Evolutionary conservation across 2,113 vertebrate genomes (phyloP).

Genomic region (Oenanthe oenanthe): DNA sequence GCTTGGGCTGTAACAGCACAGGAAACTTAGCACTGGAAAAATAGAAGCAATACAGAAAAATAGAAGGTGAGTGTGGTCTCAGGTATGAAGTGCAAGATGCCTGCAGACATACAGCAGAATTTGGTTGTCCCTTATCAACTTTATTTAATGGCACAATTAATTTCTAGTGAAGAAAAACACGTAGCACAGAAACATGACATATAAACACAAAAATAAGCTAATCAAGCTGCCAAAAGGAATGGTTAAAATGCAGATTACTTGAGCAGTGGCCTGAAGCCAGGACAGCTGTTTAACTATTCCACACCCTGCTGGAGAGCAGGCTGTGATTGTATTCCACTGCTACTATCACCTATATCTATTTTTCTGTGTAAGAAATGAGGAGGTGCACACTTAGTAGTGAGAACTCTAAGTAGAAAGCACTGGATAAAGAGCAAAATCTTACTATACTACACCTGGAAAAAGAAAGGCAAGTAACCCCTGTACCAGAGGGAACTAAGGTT

Average conservation of each 20-base stretch:
- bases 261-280: not conserved
- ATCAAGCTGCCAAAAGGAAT: not conserved
- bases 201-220: not conserved
- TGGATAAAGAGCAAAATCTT: not conserved
- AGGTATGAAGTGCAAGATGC: not conserved
- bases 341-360: not conserved
- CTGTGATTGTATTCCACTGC: not conserved
- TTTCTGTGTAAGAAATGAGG: not conserved
- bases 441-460: not conserved
- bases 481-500: not conserved
- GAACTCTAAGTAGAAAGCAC: not conserved
- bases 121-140: not conserved
- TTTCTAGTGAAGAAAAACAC: not conserved
- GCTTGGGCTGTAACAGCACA: not conserved
- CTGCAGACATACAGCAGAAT: not conserved
- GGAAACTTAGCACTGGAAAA: not conserved
- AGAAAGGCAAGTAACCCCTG: not conserved
- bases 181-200: rapidly evolving
- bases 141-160: not conserved
- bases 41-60: not conserved
- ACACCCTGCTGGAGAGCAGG: not conserved
- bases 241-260: not conserved
- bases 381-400: not conserved
- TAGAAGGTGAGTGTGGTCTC: not conserved
- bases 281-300: not conserved